Percentiles rank a stretch among this genome's conserved stretches.
These are phyloP conservation scores for Rhyzopertha dominica DNA, from an alignment of 1,140 invertebrate genomes.

Conservation along the genomic window DNA sequence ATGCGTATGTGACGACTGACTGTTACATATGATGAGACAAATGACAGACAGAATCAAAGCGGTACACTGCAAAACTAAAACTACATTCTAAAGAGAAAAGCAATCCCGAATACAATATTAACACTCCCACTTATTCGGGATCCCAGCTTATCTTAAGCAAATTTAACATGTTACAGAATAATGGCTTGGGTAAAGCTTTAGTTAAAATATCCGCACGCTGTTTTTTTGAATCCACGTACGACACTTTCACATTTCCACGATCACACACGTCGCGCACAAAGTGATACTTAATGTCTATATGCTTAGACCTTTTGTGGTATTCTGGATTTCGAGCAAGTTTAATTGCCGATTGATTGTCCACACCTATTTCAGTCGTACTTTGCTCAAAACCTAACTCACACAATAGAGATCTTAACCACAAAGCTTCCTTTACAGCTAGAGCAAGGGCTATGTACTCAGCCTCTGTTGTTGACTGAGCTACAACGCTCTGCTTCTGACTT, in stretches of 20 bases:
- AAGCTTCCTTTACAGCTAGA: constrained; percentile 34
- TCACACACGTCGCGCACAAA: constrained; percentile 20
- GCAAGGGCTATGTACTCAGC: constrained; percentile 42
- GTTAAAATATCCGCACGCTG: constrained; percentile 15
- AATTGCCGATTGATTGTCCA: constrained; percentile 33
- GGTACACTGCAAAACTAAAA: no score
- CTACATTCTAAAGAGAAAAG: no score
- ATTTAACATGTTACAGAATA: no score
- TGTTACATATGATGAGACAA: no score
- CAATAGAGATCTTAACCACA: constrained; percentile 35
- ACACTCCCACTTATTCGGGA: no score
- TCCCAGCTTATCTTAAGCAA: no score
- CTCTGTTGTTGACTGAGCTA: constrained; percentile 43
- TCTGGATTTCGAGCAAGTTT: constrained; percentile 43
- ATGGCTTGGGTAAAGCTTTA: constrained; percentile 5
- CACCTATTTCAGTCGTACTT: constrained; percentile 1
- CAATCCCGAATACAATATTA: no score
- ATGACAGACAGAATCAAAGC: no score
- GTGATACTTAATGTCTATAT: constrained; percentile 32
- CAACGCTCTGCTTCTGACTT: constrained; percentile 38
- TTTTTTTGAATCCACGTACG: constrained; percentile 7
- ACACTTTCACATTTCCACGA: constrained; percentile 1
- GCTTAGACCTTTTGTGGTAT: constrained; percentile 39
- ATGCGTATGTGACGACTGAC: no score
- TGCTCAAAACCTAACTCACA: constrained; percentile 27